A percentile compares a stretch with the other conserved stretches of the same genome.
Conservation (phyloP, 1,140 invertebrate genomes). For the Augochlora pura region DNA sequence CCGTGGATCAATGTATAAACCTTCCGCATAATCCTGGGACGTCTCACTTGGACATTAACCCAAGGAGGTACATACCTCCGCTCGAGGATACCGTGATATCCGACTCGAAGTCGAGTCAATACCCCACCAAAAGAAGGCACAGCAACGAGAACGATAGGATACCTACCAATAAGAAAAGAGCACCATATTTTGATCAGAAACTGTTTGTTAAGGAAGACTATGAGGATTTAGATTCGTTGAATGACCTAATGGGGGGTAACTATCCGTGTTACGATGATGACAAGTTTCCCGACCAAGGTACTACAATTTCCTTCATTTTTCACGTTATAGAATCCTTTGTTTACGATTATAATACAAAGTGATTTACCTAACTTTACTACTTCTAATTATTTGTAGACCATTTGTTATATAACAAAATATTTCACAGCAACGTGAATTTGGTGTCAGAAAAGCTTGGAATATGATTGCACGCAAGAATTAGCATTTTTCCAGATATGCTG, state of each 20-base stretch:
- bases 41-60: not conserved
- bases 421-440: too few relatives aligned
- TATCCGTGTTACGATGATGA: constrained; percentile 6
- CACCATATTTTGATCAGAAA: constrained; percentile 36
- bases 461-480: too few relatives aligned
- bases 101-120: constrained; percentile 2
- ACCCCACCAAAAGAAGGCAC: constrained; percentile 51
- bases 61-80: not conserved
- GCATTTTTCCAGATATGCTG: too few relatives aligned
- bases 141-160: constrained; percentile 42
- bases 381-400: too few relatives aligned
- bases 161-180: constrained; percentile 45
- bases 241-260: too few relatives aligned
- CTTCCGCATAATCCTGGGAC: not conserved
- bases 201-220: constrained; percentile 44
- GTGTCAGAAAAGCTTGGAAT: too few relatives aligned
- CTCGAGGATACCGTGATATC: constrained; percentile 14
- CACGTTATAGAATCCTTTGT: too few relatives aligned
- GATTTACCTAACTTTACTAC: too few relatives aligned
- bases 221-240: constrained; percentile 46
- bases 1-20: not conserved
- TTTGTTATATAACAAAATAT: too few relatives aligned
- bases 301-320: not conserved
- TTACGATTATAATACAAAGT: too few relatives aligned
- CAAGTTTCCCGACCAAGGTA: constrained; percentile 57